phyloP scores from a whole-genome alignment of 2,888 invertebrate genomes.

The Chrysolina haemoptera region DNA sequence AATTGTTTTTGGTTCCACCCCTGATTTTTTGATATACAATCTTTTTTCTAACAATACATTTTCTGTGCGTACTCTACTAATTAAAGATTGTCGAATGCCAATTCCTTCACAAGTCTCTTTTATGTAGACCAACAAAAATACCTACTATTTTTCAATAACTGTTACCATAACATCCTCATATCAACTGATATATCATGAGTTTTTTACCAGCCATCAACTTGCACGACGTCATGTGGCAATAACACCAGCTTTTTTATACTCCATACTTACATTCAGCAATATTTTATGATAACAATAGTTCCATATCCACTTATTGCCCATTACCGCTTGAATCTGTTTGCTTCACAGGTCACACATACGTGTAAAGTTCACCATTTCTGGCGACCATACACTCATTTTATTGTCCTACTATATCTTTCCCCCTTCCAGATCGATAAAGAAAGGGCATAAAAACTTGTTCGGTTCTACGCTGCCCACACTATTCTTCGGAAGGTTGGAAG shows the following conservation, averaged over 20 bases:
- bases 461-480: slow-evolving; percentile 30
- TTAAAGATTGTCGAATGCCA: no score
- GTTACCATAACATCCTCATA: not conserved
- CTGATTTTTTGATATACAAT: no score
- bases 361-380: slow-evolving; percentile 52
- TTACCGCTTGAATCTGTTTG: slow-evolving; percentile 41
- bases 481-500: slow-evolving; percentile 26
- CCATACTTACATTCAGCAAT: not conserved
- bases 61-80: no score
- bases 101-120: no score
- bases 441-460: slow-evolving; percentile 47
- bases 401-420: slow-evolving; percentile 38
- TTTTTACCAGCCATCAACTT: not conserved
- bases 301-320: slow-evolving; percentile 29
- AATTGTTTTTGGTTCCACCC: no score
- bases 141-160: no score
- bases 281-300: not conserved
- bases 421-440: slow-evolving; percentile 45
- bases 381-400: slow-evolving; percentile 46
- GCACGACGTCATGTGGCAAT: not conserved
- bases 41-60: no score
- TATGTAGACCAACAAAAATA: no score
- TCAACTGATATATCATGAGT: not conserved
- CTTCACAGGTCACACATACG: slow-evolving; percentile 53
- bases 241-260: not conserved